These are phyloP conservation scores for Fulica atra DNA, from an alignment of 2,113 vertebrate species.

Conservation along the genomic window DNA sequence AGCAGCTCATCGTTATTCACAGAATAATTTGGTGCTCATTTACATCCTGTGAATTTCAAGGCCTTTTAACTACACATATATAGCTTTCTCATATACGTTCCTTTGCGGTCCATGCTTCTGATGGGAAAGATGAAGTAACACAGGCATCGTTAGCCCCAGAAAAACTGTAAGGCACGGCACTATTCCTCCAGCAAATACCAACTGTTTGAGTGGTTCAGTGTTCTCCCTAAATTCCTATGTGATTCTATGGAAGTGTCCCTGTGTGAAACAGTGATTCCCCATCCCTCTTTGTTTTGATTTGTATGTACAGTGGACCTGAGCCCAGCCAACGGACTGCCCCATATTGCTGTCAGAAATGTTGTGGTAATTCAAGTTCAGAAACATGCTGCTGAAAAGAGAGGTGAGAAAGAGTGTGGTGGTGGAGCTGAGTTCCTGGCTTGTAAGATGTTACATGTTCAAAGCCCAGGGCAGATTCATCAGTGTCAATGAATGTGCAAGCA, in stretches of 20 bases:
- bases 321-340: background rate
- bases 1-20: constrained; percentile 43
- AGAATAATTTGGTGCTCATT: constrained; percentile 36
- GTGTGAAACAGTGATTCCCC: background rate
- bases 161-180: background rate
- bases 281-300: background rate
- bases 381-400: background rate
- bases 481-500: background rate
- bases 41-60: constrained; percentile 33
- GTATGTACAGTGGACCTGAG: background rate
- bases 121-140: background rate
- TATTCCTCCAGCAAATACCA: background rate
- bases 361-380: background rate
- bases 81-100: background rate
- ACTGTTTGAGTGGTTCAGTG: background rate
- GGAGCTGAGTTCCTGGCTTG: background rate
- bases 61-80: background rate
- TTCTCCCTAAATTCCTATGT: background rate
- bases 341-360: background rate
- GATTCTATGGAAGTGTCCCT: background rate
- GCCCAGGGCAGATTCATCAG: background rate
- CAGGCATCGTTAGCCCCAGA: background rate
- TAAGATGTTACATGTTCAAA: background rate
- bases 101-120: background rate
- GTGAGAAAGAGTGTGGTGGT: background rate